These are phyloP conservation scores for Nesogale talazaci DNA, from an alignment of 2,113 vertebrate genomes.

Conservation along the genomic window DNA sequence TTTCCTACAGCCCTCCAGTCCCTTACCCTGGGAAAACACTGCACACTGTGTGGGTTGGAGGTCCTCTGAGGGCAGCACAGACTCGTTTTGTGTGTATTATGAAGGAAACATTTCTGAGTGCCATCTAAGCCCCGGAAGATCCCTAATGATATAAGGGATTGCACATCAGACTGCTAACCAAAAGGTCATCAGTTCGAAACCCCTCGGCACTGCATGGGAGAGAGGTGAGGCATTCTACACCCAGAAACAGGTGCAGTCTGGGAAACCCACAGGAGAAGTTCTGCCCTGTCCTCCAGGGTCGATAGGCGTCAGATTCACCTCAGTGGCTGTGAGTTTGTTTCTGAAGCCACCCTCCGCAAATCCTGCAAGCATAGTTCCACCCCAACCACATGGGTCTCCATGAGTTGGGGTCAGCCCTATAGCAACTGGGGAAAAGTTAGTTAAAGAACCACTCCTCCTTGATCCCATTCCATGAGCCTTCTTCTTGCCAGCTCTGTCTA, in stretches of 20 bases:
- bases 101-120: not conserved
- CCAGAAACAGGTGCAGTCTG: no score
- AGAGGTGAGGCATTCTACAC: no score
- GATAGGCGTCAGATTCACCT: no score
- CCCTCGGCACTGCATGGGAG: no score
- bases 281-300: no score
- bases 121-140: not conserved
- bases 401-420: not conserved
- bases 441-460: not conserved
- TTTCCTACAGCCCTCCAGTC: not conserved
- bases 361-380: not conserved
- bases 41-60: not conserved
- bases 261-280: no score
- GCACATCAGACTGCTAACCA: no score
- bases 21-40: not conserved
- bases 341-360: not conserved
- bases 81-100: not conserved
- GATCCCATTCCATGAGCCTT: not conserved
- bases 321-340: not conserved
- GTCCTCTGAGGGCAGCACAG: not conserved
- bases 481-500: not conserved
- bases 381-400: not conserved
- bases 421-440: not conserved
- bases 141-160: no score
- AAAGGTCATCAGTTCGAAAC: no score